Evolutionary conservation across 2,797 vertebrate species (phyloP), one percentile per base, ranked within the genome.

Genomic region (Cyprinodon diabolis): DNA sequence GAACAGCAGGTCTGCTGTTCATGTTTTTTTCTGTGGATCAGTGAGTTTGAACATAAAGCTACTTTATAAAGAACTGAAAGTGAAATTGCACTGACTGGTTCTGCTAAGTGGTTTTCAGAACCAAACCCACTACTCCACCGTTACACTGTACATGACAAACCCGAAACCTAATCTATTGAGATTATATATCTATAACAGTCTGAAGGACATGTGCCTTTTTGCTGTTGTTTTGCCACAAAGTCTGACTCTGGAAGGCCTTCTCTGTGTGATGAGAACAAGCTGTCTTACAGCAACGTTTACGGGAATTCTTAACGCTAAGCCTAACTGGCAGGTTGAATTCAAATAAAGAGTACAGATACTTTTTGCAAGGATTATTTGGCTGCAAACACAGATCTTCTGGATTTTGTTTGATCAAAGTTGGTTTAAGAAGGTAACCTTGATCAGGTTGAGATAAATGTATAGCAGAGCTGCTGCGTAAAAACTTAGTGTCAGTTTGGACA

Each of bases 71-170:
- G 37, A 57, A 54, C 47, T 80, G 77, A 83, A 70, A 76, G 57
- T 82, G 79, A 83, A 80, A 76, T 66, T 75, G 76, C 76, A 72
- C 70, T 68, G 65, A 65, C 72, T 71, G 75, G 66, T 69, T 68
- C 71, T 80, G 75, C 63, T 71, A 48, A 49, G 81, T 25, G n/a
- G 73, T 54, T 76, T 63, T 52, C n/a, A 60, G 14, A 84, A 69
- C 63, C 76, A 82, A 68, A 72, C 45, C 56, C 35, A 63, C 17
- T 21, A 17, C 57, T 63, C 45, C 45, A 55, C 63, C 30, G 58
- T 54, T 37, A 35, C 43, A 66, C 56, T 30, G 19, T 49, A 58
- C 65, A 51, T 60, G 23, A 69, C 35, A 62, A 71, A 66, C 62
- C 57, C 81, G 78, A 77, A 74, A 77, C 69, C 71, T 49, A 81